Percentiles rank a stretch among this genome's conserved stretches.
Conservation (phyloP, 1,140 invertebrate species). For the Harpegnathos saltator region DNA sequence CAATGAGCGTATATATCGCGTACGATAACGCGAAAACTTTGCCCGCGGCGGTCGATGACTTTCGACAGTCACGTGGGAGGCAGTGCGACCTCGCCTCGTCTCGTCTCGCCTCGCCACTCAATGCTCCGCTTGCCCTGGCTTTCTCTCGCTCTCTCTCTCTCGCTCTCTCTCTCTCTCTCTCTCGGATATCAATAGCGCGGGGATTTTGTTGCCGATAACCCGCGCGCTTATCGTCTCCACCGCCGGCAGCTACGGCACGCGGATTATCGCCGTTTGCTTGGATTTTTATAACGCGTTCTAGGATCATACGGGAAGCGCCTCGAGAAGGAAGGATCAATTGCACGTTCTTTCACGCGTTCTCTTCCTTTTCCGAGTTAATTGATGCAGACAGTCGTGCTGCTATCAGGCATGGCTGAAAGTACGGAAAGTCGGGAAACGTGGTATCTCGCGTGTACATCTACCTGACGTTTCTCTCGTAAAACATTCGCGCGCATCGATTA, state of each 20-base stretch:
- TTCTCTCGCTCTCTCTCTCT: too few relatives aligned
- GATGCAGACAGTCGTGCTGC: too few relatives aligned
- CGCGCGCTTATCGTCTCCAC: constrained; percentile 16
- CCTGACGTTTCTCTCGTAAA: neutral
- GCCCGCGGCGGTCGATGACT: constrained; percentile 51
- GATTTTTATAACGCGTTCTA: constrained; percentile 14
- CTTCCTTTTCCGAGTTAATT: too few relatives aligned
- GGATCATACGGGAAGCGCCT: neutral
- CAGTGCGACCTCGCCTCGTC: neutral
- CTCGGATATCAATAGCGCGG: constrained; percentile 40
- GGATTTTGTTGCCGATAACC: constrained; percentile 38
- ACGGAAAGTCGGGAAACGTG: too few relatives aligned
- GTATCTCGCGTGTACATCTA: neutral
- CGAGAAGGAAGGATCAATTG: neutral
- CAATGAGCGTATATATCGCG: constrained; percentile 74
- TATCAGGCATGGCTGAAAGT: too few relatives aligned
- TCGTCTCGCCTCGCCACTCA: too few relatives aligned
- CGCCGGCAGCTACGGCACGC: neutral
- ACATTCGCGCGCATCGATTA: neutral
- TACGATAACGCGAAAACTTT: constrained; percentile 76
- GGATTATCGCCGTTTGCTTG: constrained; percentile 34
- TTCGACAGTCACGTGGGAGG: constrained; percentile 11
- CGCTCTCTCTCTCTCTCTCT: too few relatives aligned
- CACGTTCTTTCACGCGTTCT: neutral
- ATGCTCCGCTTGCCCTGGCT: constrained; percentile 10